These are phyloP conservation scores for Laodelphax striatellus DNA, from an alignment of 1,140 invertebrate species.

Conservation along the genomic window DNA sequence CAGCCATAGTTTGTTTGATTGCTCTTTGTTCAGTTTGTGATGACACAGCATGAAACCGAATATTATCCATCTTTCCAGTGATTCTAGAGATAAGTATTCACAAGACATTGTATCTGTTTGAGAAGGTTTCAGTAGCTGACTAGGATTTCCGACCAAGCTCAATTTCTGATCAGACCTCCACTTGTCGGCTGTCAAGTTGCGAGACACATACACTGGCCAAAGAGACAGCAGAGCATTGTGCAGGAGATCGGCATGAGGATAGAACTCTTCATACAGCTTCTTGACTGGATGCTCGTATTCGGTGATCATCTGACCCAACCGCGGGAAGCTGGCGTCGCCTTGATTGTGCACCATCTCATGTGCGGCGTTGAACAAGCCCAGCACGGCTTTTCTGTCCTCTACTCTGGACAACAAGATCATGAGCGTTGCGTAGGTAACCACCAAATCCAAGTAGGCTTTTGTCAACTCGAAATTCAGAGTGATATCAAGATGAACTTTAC, in stretches of 20 bases:
- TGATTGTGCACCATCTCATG: constrained; percentile 91
- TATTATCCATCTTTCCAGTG: constrained; percentile 94
- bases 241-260: constrained; percentile 83
- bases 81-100: constrained; percentile 91
- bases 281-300: constrained; percentile 95
- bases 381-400: constrained; percentile 92
- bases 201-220: constrained; percentile 70
- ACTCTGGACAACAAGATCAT: constrained; percentile 95
- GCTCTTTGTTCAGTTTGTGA: constrained; percentile 64
- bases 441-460: constrained; percentile 89
- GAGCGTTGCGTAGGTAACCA: constrained; percentile 85
- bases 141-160: constrained; percentile 84
- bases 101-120: constrained; percentile 93
- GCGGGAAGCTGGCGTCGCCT: constrained; percentile 84
- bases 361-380: constrained; percentile 94
- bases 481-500: constrained; percentile 88
- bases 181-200: constrained; percentile 87
- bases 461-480: constrained; percentile 94
- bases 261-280: constrained; percentile 94
- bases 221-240: constrained; percentile 78
- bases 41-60: constrained; percentile 89
- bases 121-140: constrained; percentile 83
- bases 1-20: constrained; percentile 80
- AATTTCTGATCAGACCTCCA: constrained; percentile 90
- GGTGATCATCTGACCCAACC: constrained; percentile 92